Percentiles rank a stretch among this genome's conserved stretches.
phyloP scores from a whole-genome alignment of 2,797 vertebrate species.

The Centroberyx gerrardi region DNA sequence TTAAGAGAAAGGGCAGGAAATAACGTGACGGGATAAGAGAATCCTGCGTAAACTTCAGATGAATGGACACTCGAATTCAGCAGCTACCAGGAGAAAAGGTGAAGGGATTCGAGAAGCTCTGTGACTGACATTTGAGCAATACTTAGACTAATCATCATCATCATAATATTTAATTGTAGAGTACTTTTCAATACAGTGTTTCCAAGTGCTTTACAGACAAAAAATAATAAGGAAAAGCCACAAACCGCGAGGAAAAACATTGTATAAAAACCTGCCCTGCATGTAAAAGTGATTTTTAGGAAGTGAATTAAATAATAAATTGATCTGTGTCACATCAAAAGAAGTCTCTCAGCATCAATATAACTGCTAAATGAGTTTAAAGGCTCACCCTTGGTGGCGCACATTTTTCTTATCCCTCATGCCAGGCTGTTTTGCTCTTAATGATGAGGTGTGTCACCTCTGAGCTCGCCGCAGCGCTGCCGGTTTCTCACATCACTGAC shows the following conservation, averaged over 20 bases:
- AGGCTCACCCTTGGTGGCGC: conserved; percentile 38
- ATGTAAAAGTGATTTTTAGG: background rate
- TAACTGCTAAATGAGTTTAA: conserved; percentile 35
- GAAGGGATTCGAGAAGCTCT: background rate
- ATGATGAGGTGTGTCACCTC: conserved; percentile 52
- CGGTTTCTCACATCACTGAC: conserved; percentile 69
- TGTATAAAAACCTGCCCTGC: background rate
- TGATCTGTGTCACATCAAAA: conserved; percentile 36
- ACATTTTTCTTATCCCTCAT: conserved; percentile 54
- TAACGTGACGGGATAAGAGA: background rate
- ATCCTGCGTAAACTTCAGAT: background rate
- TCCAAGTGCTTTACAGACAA: background rate
- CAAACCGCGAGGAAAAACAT: too few relatives aligned
- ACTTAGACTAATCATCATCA: too few relatives aligned
- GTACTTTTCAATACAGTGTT: background rate
- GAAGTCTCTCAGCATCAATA: conserved; percentile 37
- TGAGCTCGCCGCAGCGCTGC: conserved; percentile 39
- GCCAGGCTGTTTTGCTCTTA: conserved; percentile 48
- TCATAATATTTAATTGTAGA: too few relatives aligned
- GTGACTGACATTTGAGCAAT: background rate
- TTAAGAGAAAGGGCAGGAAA: conserved; percentile 34
- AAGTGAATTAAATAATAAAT: conserved; percentile 9
- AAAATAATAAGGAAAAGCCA: background rate
- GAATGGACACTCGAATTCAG: conserved; percentile 8
- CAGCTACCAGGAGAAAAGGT: conserved; percentile 2